Conservation (phyloP, 64 coral and sea anemone genomes). For the Stichodactyla mertensii region DNA sequence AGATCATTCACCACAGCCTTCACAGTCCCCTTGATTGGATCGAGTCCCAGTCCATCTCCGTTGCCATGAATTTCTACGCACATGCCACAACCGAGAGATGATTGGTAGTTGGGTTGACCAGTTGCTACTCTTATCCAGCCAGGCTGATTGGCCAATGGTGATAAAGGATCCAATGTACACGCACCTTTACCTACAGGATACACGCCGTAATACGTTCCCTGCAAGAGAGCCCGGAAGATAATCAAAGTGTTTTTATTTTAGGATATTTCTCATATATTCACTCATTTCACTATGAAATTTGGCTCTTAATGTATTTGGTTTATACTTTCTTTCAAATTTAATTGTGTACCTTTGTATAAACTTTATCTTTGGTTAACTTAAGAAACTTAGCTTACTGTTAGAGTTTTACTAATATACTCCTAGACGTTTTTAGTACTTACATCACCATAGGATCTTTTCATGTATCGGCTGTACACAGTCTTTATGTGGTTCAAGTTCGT, state of each 20-base stretch:
- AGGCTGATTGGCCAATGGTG: constrained; percentile 61
- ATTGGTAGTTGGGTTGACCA: constrained; percentile 53
- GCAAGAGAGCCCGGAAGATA: not conserved
- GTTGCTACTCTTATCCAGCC: constrained; percentile 83
- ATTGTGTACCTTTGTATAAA: too few relatives aligned
- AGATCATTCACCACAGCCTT: constrained; percentile 68
- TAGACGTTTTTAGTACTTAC: not conserved
- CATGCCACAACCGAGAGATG: constrained; percentile 91
- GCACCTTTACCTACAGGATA: constrained; percentile 83
- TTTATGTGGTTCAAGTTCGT: constrained; percentile 14
- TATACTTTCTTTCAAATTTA: too few relatives aligned
- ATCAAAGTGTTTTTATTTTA: not conserved
- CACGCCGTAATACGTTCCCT: constrained; percentile 74
- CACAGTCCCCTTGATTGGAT: constrained; percentile 65
- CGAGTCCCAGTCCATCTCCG: constrained; percentile 60
- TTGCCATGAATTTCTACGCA: constrained; percentile 79
- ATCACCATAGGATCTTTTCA: constrained; percentile 10
- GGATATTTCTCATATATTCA: not conserved
- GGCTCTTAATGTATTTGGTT: too few relatives aligned
- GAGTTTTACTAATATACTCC: too few relatives aligned
- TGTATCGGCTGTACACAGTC: constrained; percentile 9
- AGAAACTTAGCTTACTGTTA: too few relatives aligned
- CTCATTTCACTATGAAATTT: too few relatives aligned
- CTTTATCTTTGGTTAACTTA: too few relatives aligned
- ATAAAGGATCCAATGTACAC: constrained; percentile 75